Base-by-base conservation (phyloP, 2,797 vertebrate genomes). In the Argya squamiceps region DNA sequence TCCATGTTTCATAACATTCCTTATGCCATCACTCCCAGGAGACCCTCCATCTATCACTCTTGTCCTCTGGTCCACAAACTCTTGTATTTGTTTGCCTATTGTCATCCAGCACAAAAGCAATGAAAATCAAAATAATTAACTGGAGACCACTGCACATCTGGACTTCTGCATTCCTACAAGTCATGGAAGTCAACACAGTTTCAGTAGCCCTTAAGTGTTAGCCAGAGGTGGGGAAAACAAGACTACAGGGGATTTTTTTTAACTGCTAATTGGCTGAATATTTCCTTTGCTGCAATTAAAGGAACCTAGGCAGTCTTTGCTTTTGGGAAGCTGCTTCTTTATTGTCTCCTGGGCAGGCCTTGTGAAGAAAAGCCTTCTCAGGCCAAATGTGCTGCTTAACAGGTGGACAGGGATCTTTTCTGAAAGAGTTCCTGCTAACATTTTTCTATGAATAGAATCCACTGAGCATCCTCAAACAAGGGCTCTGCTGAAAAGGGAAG, bases 401-500 rank as follows among this genome's bases (percentile, higher is more conserved):
- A 91, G 62, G 53, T 92, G 76, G 87, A 52, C 76, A 73, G 30
- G 23, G 36, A 37, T 84, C 62, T 89, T 53, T 77, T 73, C 56
- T 9, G 1, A 56, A 60, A 52, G 44, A 64, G 63, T 44, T 79
- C 88, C 62, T 90, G 68, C 82, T 93, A 74, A 30, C 41, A 6
- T 49, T 2, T 19, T 30, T 44, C 91, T 96, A 81, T 97, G 96
- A 97, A 96, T 95, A 97, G 96, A 71, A 62, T 21, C 63, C 12
- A 10, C 69, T 52, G 83, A 60, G 87, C 55, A 59, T 65, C 80
- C 58, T 84, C 60, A 52, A 65, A 60, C 50, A 58, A 96, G 91
- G 53, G 69, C 84, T 84, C 69, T 87, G 69, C 53, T 84, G 96
- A 97, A 97, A 98, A 90, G 91, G 95, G 97, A 98, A 98, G 94